Percentiles rank a stretch among this genome's conserved stretches.
Evolutionary conservation across 2,888 invertebrate species (phyloP).

Genomic region (Baronia brevicornis): DNA sequence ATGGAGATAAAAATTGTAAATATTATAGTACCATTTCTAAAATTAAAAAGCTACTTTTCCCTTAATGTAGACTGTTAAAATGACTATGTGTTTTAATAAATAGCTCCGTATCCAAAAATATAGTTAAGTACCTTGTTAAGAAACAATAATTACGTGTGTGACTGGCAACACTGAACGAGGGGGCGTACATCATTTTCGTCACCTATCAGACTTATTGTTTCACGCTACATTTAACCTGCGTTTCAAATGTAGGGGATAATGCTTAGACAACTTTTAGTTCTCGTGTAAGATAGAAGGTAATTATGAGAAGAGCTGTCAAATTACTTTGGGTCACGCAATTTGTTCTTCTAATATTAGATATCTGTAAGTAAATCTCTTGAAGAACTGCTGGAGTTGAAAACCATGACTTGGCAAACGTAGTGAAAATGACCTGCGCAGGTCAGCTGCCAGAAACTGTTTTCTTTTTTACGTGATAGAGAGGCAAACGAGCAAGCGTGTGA

Average conservation of each 20-base stretch:
- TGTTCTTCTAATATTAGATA: too few relatives aligned
- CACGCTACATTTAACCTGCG: constrained; percentile 11
- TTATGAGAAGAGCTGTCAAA: too few relatives aligned
- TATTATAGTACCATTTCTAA: constrained; percentile 24
- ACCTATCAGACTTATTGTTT: constrained; percentile 12
- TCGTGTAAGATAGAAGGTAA: too few relatives aligned
- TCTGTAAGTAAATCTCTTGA: too few relatives aligned
- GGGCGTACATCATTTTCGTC: constrained; percentile 13
- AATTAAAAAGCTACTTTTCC: too few relatives aligned
- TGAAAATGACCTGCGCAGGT: too few relatives aligned
- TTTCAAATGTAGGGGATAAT: constrained; percentile 8
- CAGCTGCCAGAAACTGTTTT: too few relatives aligned
- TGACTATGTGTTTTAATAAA: background rate
- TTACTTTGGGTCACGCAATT: too few relatives aligned
- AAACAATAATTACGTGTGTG: constrained; percentile 13
- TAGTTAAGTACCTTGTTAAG: constrained; percentile 4
- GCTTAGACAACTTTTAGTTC: constrained; percentile 1
- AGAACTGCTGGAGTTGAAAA: too few relatives aligned
- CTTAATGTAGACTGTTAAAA: background rate
- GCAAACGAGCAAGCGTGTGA: too few relatives aligned
- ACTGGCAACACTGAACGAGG: constrained; percentile 9
- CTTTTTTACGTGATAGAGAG: too few relatives aligned
- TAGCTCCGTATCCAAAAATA: background rate
- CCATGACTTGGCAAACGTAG: too few relatives aligned
- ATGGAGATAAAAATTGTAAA: constrained; percentile 19